These are phyloP conservation scores for Tryphoninae sp. DNA, from an alignment of 2,888 invertebrate genomes.

Conservation along the genomic window DNA sequence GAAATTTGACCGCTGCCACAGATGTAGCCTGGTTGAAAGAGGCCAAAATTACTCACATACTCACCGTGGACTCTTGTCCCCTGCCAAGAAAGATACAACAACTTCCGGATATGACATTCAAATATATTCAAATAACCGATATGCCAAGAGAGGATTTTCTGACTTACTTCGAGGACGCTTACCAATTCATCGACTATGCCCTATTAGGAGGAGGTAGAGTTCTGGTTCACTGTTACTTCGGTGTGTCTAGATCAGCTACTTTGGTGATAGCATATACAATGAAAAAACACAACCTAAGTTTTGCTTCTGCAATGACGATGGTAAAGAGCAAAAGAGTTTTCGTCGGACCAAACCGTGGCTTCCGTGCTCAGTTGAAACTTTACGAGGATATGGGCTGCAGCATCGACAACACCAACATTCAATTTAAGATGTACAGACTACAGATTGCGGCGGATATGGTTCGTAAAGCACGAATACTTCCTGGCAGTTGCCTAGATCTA, in stretches of 20 bases:
- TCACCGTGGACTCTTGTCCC: conserved; percentile 93
- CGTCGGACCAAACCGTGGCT: conserved; percentile 91
- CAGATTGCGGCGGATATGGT: conserved; percentile 91
- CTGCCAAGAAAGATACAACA: conserved; percentile 89
- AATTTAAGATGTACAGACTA: conserved; percentile 88
- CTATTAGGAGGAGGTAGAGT: conserved; percentile 86
- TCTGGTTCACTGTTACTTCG: conserved; percentile 95
- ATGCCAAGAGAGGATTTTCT: conserved; percentile 93
- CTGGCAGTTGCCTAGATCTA: conserved; percentile 89
- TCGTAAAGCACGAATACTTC: conserved; percentile 91
- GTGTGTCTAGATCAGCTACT: conserved; percentile 94
- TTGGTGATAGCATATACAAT: conserved; percentile 93
- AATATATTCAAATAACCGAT: conserved; percentile 92
- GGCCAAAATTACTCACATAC: conserved; percentile 88
- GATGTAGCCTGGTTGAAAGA: conserved; percentile 86
- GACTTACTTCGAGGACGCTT: conserved; percentile 89
- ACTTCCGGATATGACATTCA: conserved; percentile 86
- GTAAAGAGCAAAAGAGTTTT: conserved; percentile 88
- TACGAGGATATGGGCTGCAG: conserved; percentile 90
- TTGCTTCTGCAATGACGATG: conserved; percentile 86
- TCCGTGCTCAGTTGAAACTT: conserved; percentile 89
- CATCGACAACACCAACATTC: conserved; percentile 88
- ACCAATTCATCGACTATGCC: conserved; percentile 89
- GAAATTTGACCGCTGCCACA: conserved; percentile 91
- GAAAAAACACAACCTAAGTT: conserved; percentile 90